Percentiles rank a stretch among this genome's conserved stretches.
These are phyloP conservation scores for Columba livia DNA, from an alignment of 2,113 vertebrate species.

Conservation along the genomic window DNA sequence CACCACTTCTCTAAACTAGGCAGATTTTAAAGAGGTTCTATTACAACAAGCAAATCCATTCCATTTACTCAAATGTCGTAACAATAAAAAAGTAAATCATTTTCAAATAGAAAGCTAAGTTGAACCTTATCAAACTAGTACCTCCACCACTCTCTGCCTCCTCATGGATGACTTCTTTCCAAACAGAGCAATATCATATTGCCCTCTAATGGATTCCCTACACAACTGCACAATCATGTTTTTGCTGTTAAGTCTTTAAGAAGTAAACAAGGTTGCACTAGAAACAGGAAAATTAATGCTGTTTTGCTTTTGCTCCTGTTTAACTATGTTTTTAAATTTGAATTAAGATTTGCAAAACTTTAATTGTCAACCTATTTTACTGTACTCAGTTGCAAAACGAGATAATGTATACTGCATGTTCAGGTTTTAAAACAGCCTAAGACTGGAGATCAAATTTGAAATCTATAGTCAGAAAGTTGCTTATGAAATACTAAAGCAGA, in stretches of 20 bases:
- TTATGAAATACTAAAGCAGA: neutral
- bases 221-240: slow-evolving; percentile 41
- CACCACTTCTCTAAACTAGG: neutral
- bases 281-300: neutral
- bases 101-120: neutral
- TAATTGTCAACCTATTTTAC: neutral
- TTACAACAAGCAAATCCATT: neutral
- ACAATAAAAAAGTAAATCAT: neutral
- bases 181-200: slow-evolving; percentile 61
- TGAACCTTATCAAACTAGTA: neutral
- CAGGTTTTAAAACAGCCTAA: neutral
- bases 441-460: neutral
- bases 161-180: neutral
- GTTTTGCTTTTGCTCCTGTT: neutral
- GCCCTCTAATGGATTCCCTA: slow-evolving; percentile 72
- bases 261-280: neutral
- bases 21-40: neutral
- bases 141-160: too few relatives aligned
- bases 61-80: neutral
- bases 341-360: neutral
- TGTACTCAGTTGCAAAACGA: neutral
- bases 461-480: neutral
- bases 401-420: neutral
- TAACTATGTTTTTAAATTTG: neutral
- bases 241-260: neutral